phyloP scores from a whole-genome alignment of 2,888 invertebrate species.

The Campaea margaritaria region DNA sequence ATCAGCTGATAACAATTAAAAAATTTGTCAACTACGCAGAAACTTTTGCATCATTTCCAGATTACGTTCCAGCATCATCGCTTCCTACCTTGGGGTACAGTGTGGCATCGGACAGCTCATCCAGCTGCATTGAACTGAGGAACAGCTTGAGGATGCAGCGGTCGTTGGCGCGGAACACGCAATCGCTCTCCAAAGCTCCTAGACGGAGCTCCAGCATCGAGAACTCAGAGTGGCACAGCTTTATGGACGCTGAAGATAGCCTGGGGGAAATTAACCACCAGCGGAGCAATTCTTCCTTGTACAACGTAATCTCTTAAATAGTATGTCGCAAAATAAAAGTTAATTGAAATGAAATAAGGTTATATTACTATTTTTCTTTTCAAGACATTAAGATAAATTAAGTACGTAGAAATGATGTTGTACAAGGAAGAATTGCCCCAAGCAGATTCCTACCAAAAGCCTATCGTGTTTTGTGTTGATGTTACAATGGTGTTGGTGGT shows the following conservation, averaged over 20 bases:
- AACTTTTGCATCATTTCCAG: no score
- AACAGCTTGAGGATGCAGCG: slow-evolving; percentile 89
- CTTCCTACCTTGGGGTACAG: slow-evolving; percentile 88
- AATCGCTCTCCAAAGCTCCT: slow-evolving; percentile 89
- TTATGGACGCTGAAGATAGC: slow-evolving; percentile 84
- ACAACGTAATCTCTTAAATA: no score
- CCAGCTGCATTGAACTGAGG: slow-evolving; percentile 88
- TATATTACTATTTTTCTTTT: no score
- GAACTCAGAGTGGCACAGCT: slow-evolving; percentile 89
- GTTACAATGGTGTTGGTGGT: no score
- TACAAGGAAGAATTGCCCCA: neutral
- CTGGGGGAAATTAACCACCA: slow-evolving; percentile 14
- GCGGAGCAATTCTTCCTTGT: no score
- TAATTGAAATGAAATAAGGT: no score
- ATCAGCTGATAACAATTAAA: slow-evolving; percentile 81
- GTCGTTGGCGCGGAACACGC: slow-evolving; percentile 91
- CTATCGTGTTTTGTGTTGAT: no score
- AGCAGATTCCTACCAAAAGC: no score
- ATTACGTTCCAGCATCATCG: no score
- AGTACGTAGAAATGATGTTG: neutral
- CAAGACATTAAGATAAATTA: no score
- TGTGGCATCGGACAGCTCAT: slow-evolving; percentile 90
- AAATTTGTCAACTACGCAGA: neutral
- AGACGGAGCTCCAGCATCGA: slow-evolving; percentile 89
- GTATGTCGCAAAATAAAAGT: no score